phyloP scores from a whole-genome alignment of 1,140 invertebrate species.

The Panonychus citri region DNA sequence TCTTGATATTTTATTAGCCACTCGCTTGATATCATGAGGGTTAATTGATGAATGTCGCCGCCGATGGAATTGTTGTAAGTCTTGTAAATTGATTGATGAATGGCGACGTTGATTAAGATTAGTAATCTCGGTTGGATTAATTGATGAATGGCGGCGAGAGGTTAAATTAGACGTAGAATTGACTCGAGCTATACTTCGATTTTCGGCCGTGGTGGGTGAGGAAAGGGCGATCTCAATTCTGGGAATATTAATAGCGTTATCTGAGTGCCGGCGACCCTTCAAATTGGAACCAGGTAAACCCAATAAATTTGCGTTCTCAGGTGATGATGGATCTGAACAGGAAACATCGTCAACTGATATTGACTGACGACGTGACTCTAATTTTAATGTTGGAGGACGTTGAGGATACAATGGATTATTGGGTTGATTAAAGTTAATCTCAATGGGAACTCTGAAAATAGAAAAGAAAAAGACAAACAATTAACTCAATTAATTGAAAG shows the following conservation, averaged over 20 bases:
- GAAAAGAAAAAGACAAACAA: not conserved
- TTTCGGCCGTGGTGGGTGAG: constrained; percentile 35
- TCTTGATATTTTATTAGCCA: constrained; percentile 1
- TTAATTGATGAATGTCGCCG: constrained; percentile 1
- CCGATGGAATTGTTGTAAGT: not conserved
- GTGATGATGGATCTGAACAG: constrained; percentile 29
- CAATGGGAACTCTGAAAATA: not conserved
- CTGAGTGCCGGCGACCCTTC: constrained; percentile 51
- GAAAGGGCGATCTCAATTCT: constrained; percentile 30
- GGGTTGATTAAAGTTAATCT: constrained; percentile 5
- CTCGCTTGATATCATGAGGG: constrained; percentile 1
- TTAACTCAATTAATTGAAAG: too few relatives aligned
- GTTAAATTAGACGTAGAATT: constrained; percentile 6
- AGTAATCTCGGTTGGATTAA: not conserved
- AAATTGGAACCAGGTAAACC: constrained; percentile 30
- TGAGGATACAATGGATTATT: constrained; percentile 16
- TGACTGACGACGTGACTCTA: constrained; percentile 16
- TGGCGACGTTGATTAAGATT: constrained; percentile 5
- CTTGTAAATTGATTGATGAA: not conserved
- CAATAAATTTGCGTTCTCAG: constrained; percentile 26
- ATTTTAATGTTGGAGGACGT: constrained; percentile 15
- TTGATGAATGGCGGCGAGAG: constrained; percentile 13
- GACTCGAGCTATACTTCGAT: constrained; percentile 2
- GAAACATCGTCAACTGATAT: constrained; percentile 17
- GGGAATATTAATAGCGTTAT: constrained; percentile 62